Percentiles rank a stretch among this genome's conserved stretches.
These are phyloP conservation scores for Smutsia gigantea DNA, from an alignment of 2,797 vertebrate genomes.

Conservation along the genomic window DNA sequence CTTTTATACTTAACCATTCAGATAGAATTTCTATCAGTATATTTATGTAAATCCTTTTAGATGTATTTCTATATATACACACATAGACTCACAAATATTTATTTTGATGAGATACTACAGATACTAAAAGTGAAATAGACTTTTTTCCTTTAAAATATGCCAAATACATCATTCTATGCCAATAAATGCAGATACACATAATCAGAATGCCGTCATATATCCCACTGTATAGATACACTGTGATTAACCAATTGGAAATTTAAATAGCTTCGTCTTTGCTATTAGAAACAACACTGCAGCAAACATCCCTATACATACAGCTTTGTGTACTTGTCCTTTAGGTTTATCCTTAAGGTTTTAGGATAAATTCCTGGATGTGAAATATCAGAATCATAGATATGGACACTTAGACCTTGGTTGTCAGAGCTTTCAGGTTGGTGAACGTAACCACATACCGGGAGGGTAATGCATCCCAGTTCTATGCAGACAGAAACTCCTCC, in stretches of 20 bases:
- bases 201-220: neutral
- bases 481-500: neutral
- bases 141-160: slow-evolving; percentile 6
- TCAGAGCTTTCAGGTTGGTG: neutral
- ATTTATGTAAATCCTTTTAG: neutral
- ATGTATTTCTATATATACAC: neutral
- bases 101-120: neutral
- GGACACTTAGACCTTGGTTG: neutral
- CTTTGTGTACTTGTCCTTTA: neutral
- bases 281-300: neutral
- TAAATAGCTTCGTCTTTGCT: neutral
- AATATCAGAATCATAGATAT: neutral
- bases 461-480: neutral
- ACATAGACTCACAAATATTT: neutral
- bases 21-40: slow-evolving; percentile 19
- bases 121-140: slow-evolving; percentile 36
- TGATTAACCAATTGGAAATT: neutral
- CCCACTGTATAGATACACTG: neutral
- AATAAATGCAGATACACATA: neutral
- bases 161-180: neutral
- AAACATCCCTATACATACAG: neutral
- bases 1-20: neutral
- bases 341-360: neutral
- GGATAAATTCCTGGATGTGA: neutral
- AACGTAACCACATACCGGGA: neutral